phyloP scores from a whole-genome alignment of 2,797 vertebrate genomes.

The Pseudocheirus occidentalis region DNA sequence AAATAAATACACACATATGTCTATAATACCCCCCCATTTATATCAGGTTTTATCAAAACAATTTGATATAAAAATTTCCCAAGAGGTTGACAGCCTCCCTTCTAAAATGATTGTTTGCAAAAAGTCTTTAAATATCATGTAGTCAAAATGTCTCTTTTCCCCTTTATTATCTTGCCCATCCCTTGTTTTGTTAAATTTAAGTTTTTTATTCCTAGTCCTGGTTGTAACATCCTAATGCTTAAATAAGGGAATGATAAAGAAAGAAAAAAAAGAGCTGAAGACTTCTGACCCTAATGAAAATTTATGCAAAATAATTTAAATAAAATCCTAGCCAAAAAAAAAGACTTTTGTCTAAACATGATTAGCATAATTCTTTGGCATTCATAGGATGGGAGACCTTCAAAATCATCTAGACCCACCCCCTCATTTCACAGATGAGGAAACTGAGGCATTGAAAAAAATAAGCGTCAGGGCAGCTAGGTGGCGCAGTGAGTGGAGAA shows the following conservation, averaged over 20 bases:
- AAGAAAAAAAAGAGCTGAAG: too few species aligned
- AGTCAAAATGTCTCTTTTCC: background rate
- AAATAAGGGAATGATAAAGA: too few species aligned
- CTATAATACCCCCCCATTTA: background rate
- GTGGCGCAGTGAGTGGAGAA: too few species aligned
- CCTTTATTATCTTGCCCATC: background rate
- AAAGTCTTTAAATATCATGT: background rate
- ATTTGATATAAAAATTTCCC: background rate
- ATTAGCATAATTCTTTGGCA: too few species aligned
- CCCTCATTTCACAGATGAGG: too few species aligned
- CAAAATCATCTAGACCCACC: too few species aligned
- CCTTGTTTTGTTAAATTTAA: background rate
- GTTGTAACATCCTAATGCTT: too few species aligned
- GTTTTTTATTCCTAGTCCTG: background rate
- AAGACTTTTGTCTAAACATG: too few species aligned
- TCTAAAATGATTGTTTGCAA: background rate
- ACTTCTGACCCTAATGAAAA: too few species aligned
- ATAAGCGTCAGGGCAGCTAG: background rate
- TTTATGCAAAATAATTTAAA: too few species aligned
- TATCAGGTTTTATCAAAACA: background rate
- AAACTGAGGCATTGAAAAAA: background rate
- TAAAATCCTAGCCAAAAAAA: too few species aligned
- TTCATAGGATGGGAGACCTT: too few species aligned
- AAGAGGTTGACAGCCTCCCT: background rate
- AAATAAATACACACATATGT: background rate